Conservation (phyloP, 2,113 vertebrate species). For the Hemicordylus capensis region DNA sequence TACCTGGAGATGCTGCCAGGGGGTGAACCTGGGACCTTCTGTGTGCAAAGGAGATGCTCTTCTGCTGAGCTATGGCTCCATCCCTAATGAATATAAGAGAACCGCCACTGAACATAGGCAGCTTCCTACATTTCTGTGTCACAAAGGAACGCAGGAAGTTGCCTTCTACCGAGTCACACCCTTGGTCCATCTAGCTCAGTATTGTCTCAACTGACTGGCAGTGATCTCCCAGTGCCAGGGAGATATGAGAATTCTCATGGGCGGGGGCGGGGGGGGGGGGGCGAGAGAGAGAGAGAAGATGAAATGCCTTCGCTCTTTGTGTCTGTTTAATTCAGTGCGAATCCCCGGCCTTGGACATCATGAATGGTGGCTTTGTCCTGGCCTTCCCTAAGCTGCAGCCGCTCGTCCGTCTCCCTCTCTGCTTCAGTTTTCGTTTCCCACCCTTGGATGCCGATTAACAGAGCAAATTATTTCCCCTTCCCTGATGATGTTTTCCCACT, state of each 20-base stretch:
- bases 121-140: too few species aligned
- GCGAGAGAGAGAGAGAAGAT: constrained; percentile 28
- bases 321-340: constrained; percentile 77
- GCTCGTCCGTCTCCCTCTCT: constrained; percentile 66
- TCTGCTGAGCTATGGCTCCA: too few species aligned
- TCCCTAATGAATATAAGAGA: too few species aligned
- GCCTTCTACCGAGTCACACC: too few species aligned
- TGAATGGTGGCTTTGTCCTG: constrained; percentile 76
- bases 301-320: constrained; percentile 77
- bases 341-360: constrained; percentile 71
- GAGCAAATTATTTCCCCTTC: constrained; percentile 74
- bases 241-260: constrained; percentile 77
- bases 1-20: too few species aligned
- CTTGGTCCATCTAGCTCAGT: too few species aligned
- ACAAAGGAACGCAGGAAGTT: too few species aligned
- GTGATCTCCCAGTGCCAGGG: constrained; percentile 72
- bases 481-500: constrained; percentile 74
- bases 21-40: too few species aligned
- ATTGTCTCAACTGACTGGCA: too few species aligned
- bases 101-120: too few species aligned
- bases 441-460: constrained; percentile 73
- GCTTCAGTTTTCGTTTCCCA: constrained; percentile 73
- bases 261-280: constrained; percentile 62
- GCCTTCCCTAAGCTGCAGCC: constrained; percentile 72
- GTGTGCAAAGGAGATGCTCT: too few species aligned